Percentiles rank a stretch among this genome's conserved stretches.
These are phyloP conservation scores for Hipposideros larvatus DNA, from an alignment of 2,797 vertebrate species.

Conservation along the genomic window DNA sequence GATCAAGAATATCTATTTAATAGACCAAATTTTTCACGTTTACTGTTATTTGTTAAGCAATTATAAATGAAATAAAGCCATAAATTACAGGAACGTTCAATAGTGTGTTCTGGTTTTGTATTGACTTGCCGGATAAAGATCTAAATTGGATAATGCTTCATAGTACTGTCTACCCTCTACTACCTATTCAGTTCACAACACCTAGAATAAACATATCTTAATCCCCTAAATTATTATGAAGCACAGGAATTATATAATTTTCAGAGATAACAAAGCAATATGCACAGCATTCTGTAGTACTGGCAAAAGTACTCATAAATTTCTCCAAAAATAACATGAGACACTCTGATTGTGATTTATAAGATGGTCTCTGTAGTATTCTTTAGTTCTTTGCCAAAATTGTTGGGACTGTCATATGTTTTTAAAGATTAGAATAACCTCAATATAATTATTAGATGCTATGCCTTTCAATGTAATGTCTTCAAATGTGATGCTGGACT, in stretches of 20 bases:
- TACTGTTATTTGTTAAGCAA: conserved; percentile 7
- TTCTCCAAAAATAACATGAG: not conserved
- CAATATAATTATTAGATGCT: not conserved
- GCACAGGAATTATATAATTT: not conserved
- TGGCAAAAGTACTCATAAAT: not conserved
- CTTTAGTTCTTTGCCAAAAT: not conserved
- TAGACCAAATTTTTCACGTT: not conserved
- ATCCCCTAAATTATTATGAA: not conserved
- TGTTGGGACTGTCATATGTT: not conserved
- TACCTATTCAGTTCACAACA: not conserved
- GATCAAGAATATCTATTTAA: not conserved
- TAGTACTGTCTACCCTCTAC: not conserved
- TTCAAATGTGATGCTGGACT: not conserved
- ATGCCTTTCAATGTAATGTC: not conserved
- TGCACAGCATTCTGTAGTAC: not conserved
- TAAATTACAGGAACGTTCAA: not conserved
- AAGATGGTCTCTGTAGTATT: not conserved
- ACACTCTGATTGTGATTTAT: not conserved
- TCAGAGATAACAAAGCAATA: not conserved
- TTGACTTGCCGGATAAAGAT: not conserved
- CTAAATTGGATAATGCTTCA: not conserved
- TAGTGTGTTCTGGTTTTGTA: not conserved
- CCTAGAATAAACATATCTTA: not conserved
- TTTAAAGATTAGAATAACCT: not conserved
- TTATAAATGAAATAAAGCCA: conserved; percentile 6